A percentile compares a stretch with the other conserved stretches of the same genome.
Evolutionary conservation across 2,113 vertebrate species (phyloP).

Genomic region (Oenanthe melanoleuca): DNA sequence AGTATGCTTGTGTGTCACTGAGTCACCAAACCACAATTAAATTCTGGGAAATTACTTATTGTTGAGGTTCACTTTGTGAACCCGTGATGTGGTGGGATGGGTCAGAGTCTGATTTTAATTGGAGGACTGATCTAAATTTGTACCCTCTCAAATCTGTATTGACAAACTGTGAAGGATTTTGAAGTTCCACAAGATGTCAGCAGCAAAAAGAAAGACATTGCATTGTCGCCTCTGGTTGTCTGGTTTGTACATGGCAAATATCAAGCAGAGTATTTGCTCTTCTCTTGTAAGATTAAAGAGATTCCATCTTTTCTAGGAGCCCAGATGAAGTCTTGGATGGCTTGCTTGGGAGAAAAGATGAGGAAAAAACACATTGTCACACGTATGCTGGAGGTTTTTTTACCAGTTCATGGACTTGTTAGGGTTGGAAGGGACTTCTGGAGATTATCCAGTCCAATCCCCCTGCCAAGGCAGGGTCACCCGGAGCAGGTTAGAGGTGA

Average conservation of each 20-base stretch:
- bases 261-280: not conserved
- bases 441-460: not conserved
- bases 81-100: not conserved
- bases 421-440: not conserved
- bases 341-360: not conserved
- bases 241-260: not conserved
- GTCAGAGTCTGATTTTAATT: not conserved
- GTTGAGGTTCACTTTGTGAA: conserved; percentile 4
- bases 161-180: not conserved
- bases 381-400: not conserved
- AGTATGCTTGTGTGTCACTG: conserved; percentile 34
- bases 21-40: conserved; percentile 64
- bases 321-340: accelerated
- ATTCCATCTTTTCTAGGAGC: not conserved
- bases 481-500: not conserved
- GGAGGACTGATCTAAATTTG: not conserved
- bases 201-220: not conserved
- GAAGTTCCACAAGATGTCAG: conserved; percentile 45
- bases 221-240: not conserved
- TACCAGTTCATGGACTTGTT: not conserved
- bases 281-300: not conserved
- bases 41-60: conserved; percentile 56
- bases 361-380: not conserved
- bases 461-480: not conserved
- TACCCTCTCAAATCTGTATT: not conserved